Conservation (phyloP, 2,113 vertebrate genomes). For the Stigmatopora nigra region DNA sequence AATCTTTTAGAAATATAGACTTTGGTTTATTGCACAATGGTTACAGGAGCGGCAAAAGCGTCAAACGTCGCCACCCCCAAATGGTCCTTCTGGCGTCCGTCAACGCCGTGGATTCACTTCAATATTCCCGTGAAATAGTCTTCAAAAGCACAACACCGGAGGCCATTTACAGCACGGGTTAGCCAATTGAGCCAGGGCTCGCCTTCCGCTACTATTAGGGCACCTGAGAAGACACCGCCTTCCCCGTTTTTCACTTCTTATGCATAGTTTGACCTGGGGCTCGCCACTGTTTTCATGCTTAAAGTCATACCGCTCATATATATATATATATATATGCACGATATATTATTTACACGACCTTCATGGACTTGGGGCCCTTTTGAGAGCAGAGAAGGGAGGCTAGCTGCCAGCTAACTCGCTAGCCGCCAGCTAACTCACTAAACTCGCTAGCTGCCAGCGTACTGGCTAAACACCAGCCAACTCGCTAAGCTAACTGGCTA, state of each 20-base stretch:
- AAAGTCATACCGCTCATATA: conserved; percentile 37
- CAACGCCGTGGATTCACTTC: background rate
- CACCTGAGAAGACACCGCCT: conserved; percentile 45
- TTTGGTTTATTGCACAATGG: conserved; percentile 77
- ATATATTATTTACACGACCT: conserved; percentile 64
- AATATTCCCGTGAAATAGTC: conserved; percentile 7
- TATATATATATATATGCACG: conserved; percentile 50
- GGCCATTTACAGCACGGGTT: conserved; percentile 34
- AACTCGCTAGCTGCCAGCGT: background rate
- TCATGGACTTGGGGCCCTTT: conserved; percentile 69
- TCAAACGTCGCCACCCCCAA: conserved; percentile 54
- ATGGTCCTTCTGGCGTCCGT: conserved; percentile 1
- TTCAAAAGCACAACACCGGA: conserved; percentile 37
- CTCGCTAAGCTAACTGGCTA: no score
- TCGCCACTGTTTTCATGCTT: conserved; percentile 26
- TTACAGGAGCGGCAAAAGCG: conserved; percentile 61
- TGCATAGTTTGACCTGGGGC: conserved; percentile 71
- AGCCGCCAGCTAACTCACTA: background rate
- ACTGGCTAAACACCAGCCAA: background rate
- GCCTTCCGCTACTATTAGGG: conserved; percentile 58
- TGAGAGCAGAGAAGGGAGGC: conserved; percentile 39
- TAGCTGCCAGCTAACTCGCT: background rate
- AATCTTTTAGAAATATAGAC: conserved; percentile 73
- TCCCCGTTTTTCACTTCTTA: conserved; percentile 46
- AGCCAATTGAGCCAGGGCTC: conserved; percentile 15